Base-by-base conservation (phyloP, 2,797 vertebrate species). In the Nothura maculosa region DNA sequence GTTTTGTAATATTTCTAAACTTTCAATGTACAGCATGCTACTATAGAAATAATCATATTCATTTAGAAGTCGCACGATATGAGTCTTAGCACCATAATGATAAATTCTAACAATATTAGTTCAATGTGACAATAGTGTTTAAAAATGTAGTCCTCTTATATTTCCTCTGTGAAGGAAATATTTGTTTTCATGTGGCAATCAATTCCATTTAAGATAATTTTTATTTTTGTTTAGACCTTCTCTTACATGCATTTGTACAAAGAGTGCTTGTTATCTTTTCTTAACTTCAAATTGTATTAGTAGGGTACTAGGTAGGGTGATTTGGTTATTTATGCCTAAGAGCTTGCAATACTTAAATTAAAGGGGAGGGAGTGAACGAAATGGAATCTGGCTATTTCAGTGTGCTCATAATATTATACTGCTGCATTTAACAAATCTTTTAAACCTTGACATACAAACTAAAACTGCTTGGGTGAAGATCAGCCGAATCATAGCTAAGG, bases 11-110 rank as follows among this genome's bases (percentile, higher is more conserved):
- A 8, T 4, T 16, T 32, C 27, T 72, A 75, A 60, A 36, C 16
- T 21, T 80, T 68, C 68, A 54, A 79, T 77, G 68, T 72, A 72
- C 7, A 3, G 47, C 42, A 38, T 72, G 42, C 21, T 77, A 4
- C 80, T 70, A 7, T 66, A 64, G 50, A 25, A 89, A 84, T 86
- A 82, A 75, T 55, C 3, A 3, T 32, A 19, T 55, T 90, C 12
- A 4, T 68, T 68, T 87, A 77, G 70, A 90, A 76, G 64, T 78
- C 77, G 81, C 58, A 55, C 32, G 60, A 74, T 85, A 82, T 72
- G 60, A 5, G 22, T 66, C 55, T 87, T 84, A 38, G 32, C 10
- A 81, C 48, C 64, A 40, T 81, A 87, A 85, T 36, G 19, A 28
- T 5, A 43, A 54, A 78, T 70, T 86, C 43, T 76, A 84, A 42